Evolutionary conservation across 2,888 invertebrate species (phyloP).

Genomic region (Dendrolimus pini): DNA sequence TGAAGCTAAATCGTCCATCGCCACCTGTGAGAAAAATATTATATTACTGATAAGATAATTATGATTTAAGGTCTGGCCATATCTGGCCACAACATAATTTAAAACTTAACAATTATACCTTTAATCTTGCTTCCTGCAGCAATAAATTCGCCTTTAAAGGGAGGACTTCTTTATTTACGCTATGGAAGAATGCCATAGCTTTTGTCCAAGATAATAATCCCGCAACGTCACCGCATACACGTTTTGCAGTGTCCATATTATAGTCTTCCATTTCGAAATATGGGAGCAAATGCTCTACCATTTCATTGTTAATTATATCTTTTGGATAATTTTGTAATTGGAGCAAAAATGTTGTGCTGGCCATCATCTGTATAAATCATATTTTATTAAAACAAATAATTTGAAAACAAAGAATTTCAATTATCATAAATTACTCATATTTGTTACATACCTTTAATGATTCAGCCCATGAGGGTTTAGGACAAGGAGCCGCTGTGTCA

Average conservation of each 20-base stretch:
- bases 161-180: conserved; percentile 96
- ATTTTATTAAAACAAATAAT: conserved; percentile 2
- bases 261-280: conserved; percentile 98
- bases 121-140: conserved; percentile 91
- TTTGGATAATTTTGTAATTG: conserved; percentile 97
- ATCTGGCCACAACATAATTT: too few relatives aligned
- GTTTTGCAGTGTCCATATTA: conserved; percentile 96
- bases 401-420: conserved; percentile 1
- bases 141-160: conserved; percentile 95
- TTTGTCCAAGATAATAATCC: conserved; percentile 97
- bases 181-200: conserved; percentile 96
- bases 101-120: conserved; percentile 47
- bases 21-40: conserved; percentile 68
- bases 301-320: conserved; percentile 97
- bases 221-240: conserved; percentile 97
- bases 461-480: conserved; percentile 97
- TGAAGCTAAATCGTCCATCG: conserved; percentile 91
- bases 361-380: conserved; percentile 86
- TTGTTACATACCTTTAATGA: conserved; percentile 84
- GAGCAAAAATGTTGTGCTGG: conserved; percentile 92
- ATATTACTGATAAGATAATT: background rate
- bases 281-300: conserved; percentile 93
- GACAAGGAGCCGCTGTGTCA: conserved; percentile 88
- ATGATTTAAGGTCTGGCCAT: too few relatives aligned
- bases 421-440: background rate